Conservation (phyloP, 2,797 vertebrate species). For the Premnoplex brunnescens region DNA sequence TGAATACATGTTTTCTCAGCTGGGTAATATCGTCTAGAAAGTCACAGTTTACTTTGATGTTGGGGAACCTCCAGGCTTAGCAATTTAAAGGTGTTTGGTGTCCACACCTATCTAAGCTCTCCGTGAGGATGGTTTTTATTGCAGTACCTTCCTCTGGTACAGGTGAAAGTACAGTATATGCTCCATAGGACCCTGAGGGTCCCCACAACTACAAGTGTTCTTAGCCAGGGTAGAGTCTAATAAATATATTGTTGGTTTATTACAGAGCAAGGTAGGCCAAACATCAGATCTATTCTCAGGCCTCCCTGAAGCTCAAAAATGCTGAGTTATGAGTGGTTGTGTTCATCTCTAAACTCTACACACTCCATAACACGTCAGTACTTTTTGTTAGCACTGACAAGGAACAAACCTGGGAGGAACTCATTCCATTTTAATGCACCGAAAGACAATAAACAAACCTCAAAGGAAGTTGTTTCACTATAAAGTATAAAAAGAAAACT, state of each 20-base stretch:
- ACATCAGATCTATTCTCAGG: not conserved
- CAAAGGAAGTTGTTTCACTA: not conserved
- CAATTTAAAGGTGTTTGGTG: not conserved
- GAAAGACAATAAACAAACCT: not conserved
- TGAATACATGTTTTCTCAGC: not conserved
- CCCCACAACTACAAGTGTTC: not conserved
- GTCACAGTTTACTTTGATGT: not conserved
- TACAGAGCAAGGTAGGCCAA: not conserved
- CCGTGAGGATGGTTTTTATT: not conserved
- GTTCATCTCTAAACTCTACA: not conserved
- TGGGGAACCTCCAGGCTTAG: not conserved
- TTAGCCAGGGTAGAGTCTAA: not conserved
- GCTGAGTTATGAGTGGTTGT: not conserved
- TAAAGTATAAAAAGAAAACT: not conserved
- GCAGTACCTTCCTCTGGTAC: not conserved
- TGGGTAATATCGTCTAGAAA: not conserved
- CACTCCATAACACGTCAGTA: fast-evolving
- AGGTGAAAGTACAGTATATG: not conserved
- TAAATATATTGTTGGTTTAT: not conserved
- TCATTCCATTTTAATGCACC: fast-evolving
- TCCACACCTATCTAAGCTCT: not conserved
- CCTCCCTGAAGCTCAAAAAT: not conserved
- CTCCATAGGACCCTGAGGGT: not conserved
- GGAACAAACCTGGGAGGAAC: not conserved
- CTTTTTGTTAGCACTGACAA: not conserved